phyloP scores from a whole-genome alignment of 2,797 vertebrate species.

The Natrix natrix region DNA sequence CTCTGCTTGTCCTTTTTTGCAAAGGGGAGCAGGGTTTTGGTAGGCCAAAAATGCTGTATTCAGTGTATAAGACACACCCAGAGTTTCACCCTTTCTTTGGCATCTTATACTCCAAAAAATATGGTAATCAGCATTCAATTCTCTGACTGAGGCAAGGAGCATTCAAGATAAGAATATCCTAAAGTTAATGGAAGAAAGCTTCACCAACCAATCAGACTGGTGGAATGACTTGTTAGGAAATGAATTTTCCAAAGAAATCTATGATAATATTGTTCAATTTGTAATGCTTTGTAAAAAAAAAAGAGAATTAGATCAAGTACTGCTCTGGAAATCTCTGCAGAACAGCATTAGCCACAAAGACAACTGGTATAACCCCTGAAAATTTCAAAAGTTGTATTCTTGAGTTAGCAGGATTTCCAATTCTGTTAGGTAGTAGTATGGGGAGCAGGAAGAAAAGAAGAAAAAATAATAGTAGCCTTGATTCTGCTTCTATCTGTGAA shows the following conservation, averaged over 20 bases:
- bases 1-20: too few species aligned
- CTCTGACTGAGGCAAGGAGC: not conserved
- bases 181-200: not conserved
- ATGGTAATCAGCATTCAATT: not conserved
- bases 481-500: not conserved
- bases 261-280: not conserved
- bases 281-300: not conserved
- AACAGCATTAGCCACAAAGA: not conserved
- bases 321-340: not conserved
- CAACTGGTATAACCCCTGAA: not conserved
- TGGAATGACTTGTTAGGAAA: not conserved
- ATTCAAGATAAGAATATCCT: not conserved
- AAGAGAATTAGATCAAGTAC: not conserved
- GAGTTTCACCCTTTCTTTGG: too few species aligned
- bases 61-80: too few species aligned
- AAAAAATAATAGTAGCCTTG: not conserved
- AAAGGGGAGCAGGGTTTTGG: too few species aligned
- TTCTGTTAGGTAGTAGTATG: not conserved
- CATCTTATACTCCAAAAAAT: too few species aligned
- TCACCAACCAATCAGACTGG: not conserved
- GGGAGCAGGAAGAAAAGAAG: not conserved
- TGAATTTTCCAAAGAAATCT: not conserved
- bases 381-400: not conserved
- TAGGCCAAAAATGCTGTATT: too few species aligned
- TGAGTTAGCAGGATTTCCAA: not conserved